phyloP scores from a whole-genome alignment of 2,113 vertebrate species.

The Plecturocebus donacophilus region DNA sequence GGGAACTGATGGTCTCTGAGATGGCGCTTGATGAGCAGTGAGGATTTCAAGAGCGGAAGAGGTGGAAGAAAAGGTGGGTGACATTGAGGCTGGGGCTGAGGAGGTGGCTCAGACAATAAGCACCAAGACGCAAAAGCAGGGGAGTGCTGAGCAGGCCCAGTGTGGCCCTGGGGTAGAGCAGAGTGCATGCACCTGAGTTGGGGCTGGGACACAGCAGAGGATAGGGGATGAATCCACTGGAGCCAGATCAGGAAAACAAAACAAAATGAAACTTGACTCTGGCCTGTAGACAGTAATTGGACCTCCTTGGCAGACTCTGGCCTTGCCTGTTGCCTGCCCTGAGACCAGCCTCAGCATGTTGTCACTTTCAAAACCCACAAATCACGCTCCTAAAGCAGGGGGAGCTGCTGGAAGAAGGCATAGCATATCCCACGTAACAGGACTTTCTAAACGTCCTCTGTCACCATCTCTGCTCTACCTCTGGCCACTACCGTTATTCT shows the following conservation, averaged over 20 bases:
- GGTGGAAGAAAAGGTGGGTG: background rate
- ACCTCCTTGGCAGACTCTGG: background rate
- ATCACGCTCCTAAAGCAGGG: background rate
- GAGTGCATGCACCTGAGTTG: background rate
- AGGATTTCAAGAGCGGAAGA: background rate
- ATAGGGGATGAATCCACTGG: background rate
- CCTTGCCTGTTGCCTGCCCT: background rate
- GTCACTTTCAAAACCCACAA: conserved; percentile 23
- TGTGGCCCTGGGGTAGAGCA: background rate
- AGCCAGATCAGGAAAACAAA: conserved; percentile 37
- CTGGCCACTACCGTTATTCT: background rate
- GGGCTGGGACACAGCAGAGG: background rate
- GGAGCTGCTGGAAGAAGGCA: background rate
- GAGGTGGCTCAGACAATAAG: background rate
- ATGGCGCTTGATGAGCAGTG: background rate
- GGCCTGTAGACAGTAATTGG: conserved; percentile 38
- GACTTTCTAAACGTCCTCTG: background rate
- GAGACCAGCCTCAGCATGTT: conserved; percentile 30
- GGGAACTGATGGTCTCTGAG: background rate
- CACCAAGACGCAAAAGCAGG: background rate
- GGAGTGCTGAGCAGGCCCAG: fast-evolving
- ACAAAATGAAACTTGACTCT: conserved; percentile 58
- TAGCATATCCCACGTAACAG: fast-evolving
- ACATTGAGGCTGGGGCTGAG: background rate
- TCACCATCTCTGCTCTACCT: background rate